Evolutionary conservation across 2,888 invertebrate genomes (phyloP), one percentile per base, ranked within the genome.

Genomic region (Plemyria rubiginata): DNA sequence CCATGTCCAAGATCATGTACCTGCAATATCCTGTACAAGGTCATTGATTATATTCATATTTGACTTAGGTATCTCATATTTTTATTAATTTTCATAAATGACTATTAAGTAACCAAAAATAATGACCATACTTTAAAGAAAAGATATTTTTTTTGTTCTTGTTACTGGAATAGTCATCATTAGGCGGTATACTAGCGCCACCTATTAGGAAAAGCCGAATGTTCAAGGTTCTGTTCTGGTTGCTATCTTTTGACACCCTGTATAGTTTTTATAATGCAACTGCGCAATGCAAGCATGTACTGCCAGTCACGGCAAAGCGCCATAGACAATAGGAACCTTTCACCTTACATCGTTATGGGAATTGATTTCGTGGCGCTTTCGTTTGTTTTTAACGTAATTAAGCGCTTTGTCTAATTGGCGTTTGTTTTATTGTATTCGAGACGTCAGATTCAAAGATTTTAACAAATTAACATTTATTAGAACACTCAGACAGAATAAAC

Each of bases 321-420:
- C 43, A 54, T 56, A 66, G 32, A 68, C 70, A 67, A 71, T 88
- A 84, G 79, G 80, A 85, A 84, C 83, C 79, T 86, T 85, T 86
- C 86, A 84, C 85, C 81, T 79, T 67, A 65, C 76, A 70, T 68
- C 71, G 73, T 81, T 78, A 80, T 82, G 81, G 77, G 81, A 85
- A 81, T 79, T 76, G 68, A 71, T 74, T 75, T 71, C 73, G 71
- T 77, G 74, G 36, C 74, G 78, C 82, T 85, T 86, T 84, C 81
- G 70, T 80, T 81, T 79, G 74, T 78, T 64, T 58, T 60, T 65
- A 40, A 52, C 15, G 51, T 15, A 16, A 45, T 38, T 40, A 36
- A 29, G 41, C 41, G 51, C 48, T 32, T 67, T 52, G 60, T 60
- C 16, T 52, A 45, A 43, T 36, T 32, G 52, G n/a, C 28, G 58